Conservation (phyloP, 1,140 invertebrate genomes). For the Diuraphis noxia region DNA sequence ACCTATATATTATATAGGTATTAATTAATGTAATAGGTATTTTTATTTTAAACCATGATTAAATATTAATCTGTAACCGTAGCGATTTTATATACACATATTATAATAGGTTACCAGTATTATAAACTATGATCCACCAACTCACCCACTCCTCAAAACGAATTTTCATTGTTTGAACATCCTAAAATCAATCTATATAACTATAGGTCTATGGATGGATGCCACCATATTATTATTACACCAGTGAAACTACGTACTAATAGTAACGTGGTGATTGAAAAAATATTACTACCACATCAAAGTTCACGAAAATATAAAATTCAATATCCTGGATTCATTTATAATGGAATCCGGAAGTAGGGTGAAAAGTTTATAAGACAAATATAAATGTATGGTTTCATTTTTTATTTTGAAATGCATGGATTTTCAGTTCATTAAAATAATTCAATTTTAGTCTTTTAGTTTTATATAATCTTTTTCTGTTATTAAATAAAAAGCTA, state of each 20-base stretch:
- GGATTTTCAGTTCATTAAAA: not conserved
- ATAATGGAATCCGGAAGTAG: not conserved
- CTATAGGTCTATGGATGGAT: not conserved
- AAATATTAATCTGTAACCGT: conserved; percentile 12
- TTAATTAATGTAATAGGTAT: not conserved
- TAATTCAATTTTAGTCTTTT: no score
- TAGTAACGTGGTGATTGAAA: no score
- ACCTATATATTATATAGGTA: not conserved
- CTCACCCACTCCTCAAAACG: no score
- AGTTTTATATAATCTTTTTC: no score
- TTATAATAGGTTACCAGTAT: not conserved
- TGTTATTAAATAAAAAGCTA: no score
- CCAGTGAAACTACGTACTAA: no score
- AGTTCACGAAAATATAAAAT: not conserved
- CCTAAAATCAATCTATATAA: not conserved
- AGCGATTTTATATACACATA: not conserved
- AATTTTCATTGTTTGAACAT: not conserved
- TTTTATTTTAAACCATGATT: not conserved
- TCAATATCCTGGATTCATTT: not conserved
- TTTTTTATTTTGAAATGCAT: not conserved
- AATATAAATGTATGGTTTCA: not conserved
- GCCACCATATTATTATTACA: not conserved
- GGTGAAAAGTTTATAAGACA: not conserved
- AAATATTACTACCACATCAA: not conserved
- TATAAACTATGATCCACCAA: not conserved